phyloP scores from a whole-genome alignment of 2,113 vertebrate species.

The Grammomys surdaster region DNA sequence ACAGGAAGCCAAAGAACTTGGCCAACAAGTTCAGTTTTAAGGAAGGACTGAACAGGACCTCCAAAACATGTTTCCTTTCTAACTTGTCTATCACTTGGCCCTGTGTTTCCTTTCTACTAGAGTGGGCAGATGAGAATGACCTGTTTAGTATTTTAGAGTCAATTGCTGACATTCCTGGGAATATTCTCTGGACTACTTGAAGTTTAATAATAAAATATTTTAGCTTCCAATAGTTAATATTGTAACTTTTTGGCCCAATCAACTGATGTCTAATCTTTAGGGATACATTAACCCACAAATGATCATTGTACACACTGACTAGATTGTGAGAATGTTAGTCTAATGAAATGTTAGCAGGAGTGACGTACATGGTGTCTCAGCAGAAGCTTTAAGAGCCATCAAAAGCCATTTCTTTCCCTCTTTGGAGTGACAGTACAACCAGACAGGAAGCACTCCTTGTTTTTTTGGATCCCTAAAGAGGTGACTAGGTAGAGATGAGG shows the following conservation, averaged over 20 bases:
- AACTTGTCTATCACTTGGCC: neutral
- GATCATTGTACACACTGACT: neutral
- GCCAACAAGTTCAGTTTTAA: neutral
- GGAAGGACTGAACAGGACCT: neutral
- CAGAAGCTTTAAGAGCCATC: neutral
- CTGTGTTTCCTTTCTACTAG: neutral
- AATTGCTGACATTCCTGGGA: neutral
- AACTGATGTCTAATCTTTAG: neutral
- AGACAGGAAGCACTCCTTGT: neutral
- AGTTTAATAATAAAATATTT: constrained; percentile 30
- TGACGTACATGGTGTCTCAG: neutral
- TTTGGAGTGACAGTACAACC: neutral
- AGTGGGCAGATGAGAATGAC: neutral
- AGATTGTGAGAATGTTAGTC: neutral
- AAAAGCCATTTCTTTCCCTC: neutral
- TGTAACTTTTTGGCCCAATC: neutral
- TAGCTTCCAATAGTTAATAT: neutral
- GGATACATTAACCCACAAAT: neutral
- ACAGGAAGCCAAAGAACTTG: neutral
- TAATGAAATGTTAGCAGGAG: neutral
- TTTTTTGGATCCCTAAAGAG: neutral
- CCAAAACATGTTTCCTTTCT: neutral
- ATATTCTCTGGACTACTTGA: neutral
- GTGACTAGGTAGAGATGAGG: neutral
- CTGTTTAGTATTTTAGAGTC: neutral